Percentiles rank a stretch among this genome's conserved stretches.
These are phyloP conservation scores for Morpho achilles DNA, from an alignment of 2,888 invertebrate species.

Conservation along the genomic window DNA sequence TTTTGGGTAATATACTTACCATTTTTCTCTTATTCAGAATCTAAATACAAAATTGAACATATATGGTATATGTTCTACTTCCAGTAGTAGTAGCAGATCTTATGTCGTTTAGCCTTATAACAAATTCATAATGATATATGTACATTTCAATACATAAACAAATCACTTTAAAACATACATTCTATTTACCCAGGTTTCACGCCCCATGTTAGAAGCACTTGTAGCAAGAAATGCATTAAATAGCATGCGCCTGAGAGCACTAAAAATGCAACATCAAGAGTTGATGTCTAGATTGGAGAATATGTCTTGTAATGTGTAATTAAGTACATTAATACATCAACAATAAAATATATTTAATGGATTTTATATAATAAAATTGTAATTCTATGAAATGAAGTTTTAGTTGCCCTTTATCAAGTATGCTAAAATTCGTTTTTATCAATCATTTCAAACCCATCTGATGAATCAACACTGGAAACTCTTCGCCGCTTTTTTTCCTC, in stretches of 20 bases:
- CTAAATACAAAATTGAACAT: too few species aligned
- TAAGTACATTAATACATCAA: constrained; percentile 25
- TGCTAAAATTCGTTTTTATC: constrained; percentile 63
- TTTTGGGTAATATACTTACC: too few species aligned
- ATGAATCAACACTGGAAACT: constrained; percentile 60
- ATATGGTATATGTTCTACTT: too few species aligned
- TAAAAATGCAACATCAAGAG: constrained; percentile 68
- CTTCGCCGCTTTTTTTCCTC: constrained; percentile 49
- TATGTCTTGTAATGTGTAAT: constrained; percentile 50
- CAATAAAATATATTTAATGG: constrained; percentile 16
- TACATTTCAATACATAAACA: too few species aligned
- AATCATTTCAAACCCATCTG: constrained; percentile 74
- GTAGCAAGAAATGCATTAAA: constrained; percentile 66
- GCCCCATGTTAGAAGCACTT: constrained; percentile 71
- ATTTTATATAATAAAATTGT: constrained; percentile 3
- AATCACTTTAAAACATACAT: too few species aligned
- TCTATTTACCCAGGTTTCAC: constrained; percentile 54
- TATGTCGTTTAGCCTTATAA: too few species aligned
- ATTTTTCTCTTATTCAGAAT: too few species aligned
- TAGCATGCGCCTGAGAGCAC: constrained; percentile 57
- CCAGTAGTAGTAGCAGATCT: too few species aligned
- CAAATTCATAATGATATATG: too few species aligned
- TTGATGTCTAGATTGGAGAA: constrained; percentile 66
- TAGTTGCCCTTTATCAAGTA: constrained; percentile 10
- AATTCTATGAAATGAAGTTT: background rate